Percentiles rank a stretch among this genome's conserved stretches.
These are phyloP conservation scores for Drosophila dives DNA, from an alignment of 2,888 invertebrate species.

Conservation along the genomic window DNA sequence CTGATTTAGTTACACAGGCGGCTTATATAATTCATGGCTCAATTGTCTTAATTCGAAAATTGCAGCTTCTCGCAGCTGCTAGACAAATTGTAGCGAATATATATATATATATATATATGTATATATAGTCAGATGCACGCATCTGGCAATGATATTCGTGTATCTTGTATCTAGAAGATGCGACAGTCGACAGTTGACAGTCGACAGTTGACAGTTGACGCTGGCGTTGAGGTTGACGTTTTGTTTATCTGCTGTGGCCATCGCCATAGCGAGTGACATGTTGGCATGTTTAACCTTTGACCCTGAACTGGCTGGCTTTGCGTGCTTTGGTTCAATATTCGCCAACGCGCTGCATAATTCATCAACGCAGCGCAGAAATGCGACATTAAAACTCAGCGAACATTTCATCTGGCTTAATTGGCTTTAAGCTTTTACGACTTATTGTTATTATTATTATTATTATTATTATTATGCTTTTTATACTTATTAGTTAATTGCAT, in stretches of 20 bases:
- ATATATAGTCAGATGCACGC: conserved; percentile 32
- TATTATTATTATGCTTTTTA: conserved; percentile 22
- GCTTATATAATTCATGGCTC: conserved; percentile 65
- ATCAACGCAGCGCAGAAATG: conserved; percentile 22
- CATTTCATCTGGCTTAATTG: conserved; percentile 36
- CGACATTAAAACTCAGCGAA: conserved; percentile 12
- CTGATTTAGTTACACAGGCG: conserved; percentile 22
- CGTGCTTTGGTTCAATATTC: conserved; percentile 60
- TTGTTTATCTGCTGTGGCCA: conserved; percentile 41
- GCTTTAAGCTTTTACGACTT: conserved; percentile 5
- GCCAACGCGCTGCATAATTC: conserved; percentile 31
- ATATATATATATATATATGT: conserved; percentile 49
- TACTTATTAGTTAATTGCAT: conserved; percentile 59
- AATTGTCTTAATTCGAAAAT: conserved; percentile 81
- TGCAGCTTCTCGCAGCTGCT: conserved; percentile 65
- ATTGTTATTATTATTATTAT: neutral
- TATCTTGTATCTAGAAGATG: conserved; percentile 42
- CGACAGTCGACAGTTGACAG: conserved; percentile 2
- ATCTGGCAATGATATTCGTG: conserved; percentile 62
- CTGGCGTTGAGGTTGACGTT: conserved; percentile 20
- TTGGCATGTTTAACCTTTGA: conserved; percentile 67
- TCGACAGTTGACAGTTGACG: neutral
- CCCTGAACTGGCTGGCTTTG: conserved; percentile 38
- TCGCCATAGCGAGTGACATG: conserved; percentile 41
- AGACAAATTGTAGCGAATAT: conserved; percentile 63